phyloP scores from a whole-genome alignment of 2,888 invertebrate genomes.

The Geophilus truncorum region DNA sequence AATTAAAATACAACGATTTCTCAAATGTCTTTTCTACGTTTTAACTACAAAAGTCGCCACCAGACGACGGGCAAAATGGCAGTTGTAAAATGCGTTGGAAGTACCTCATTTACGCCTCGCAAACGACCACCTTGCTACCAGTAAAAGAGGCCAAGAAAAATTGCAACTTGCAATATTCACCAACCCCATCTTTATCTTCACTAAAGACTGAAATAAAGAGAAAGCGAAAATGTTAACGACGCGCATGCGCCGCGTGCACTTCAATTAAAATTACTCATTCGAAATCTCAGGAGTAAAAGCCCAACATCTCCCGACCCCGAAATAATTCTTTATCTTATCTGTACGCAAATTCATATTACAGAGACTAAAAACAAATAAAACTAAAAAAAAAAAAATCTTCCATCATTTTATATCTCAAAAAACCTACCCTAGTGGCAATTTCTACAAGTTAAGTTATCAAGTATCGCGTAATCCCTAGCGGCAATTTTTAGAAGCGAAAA shows the following conservation, averaged over 20 bases:
- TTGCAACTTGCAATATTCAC: not conserved
- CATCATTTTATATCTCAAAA: no score
- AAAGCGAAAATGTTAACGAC: not conserved
- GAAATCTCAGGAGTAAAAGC: not conserved
- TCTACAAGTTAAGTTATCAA: not conserved
- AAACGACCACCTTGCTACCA: not conserved
- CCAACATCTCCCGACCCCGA: no score
- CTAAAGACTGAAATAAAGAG: not conserved
- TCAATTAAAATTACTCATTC: not conserved
- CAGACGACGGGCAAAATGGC: not conserved
- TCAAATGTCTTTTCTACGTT: no score
- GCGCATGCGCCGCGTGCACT: not conserved
- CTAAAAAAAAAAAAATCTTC: no score
- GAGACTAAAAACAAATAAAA: no score
- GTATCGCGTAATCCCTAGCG: no score
- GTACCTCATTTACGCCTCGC: not conserved
- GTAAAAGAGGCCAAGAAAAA: not conserved
- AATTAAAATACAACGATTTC: no score
- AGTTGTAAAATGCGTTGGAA: not conserved
- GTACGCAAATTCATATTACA: not conserved
- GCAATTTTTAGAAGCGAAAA: no score
- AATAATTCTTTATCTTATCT: not conserved
- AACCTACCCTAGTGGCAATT: not conserved
- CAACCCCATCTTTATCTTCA: not conserved
- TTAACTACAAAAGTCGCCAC: not conserved